phyloP scores from a whole-genome alignment of 2,797 vertebrate species.

The Thalassophryne amazonica region DNA sequence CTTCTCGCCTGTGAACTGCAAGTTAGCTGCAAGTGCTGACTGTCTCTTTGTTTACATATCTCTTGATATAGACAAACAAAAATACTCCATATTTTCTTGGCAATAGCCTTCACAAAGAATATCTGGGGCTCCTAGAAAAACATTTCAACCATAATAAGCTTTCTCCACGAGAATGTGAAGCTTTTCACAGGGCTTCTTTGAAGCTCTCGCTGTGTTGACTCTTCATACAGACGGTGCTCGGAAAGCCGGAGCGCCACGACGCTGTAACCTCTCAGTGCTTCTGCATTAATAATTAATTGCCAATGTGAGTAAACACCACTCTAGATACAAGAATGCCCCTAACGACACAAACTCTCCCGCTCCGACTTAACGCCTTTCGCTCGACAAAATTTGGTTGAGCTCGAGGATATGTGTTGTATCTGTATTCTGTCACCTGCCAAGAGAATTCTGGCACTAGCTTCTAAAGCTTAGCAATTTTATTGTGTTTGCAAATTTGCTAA shows the following conservation, averaged over 20 bases:
- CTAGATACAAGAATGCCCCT: slow-evolving; percentile 72
- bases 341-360: slow-evolving; percentile 63
- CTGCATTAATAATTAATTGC: slow-evolving; percentile 79
- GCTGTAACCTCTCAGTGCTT: slow-evolving; percentile 75
- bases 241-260: slow-evolving; percentile 70
- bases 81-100: slow-evolving; percentile 67
- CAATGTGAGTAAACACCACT: slow-evolving; percentile 77
- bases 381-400: slow-evolving; percentile 38
- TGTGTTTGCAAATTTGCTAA: too few relatives aligned
- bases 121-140: slow-evolving; percentile 73
- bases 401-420: slow-evolving; percentile 22
- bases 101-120: slow-evolving; percentile 73
- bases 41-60: slow-evolving; percentile 72
- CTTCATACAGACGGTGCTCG: slow-evolving; percentile 71
- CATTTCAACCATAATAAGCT: slow-evolving; percentile 79
- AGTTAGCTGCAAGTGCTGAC: slow-evolving; percentile 66
- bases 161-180: slow-evolving; percentile 69
- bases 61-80: slow-evolving; percentile 76
- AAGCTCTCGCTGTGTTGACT: slow-evolving; percentile 73
- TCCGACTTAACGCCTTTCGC: slow-evolving; percentile 59
- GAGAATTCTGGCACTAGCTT: background rate
- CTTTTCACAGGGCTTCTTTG: slow-evolving; percentile 73
- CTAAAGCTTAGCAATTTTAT: slow-evolving; percentile 1
- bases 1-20: slow-evolving; percentile 63
- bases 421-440: slow-evolving; percentile 9